A percentile compares a stretch with the other conserved stretches of the same genome.
These are phyloP conservation scores for Nephotettix cincticeps DNA, from an alignment of 1,140 invertebrate genomes.

Conservation along the genomic window DNA sequence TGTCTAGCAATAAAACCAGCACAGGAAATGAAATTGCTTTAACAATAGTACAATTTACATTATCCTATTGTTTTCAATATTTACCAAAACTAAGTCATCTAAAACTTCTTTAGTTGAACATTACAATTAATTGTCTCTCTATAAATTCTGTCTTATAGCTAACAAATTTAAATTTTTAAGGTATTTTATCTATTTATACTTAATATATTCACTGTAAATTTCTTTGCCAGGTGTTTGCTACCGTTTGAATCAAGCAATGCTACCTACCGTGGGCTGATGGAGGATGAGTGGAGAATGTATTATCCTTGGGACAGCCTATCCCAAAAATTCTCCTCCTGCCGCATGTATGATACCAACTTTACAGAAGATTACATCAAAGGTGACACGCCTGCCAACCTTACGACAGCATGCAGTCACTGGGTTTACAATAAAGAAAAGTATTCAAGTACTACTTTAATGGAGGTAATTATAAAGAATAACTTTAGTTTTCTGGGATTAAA, in stretches of 20 bases:
- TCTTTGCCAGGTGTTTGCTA: slow-evolving; percentile 55
- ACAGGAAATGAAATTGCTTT: too few species aligned
- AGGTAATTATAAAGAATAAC: too few species aligned
- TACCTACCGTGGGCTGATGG: slow-evolving; percentile 48
- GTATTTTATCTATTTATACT: too few species aligned
- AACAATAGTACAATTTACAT: too few species aligned
- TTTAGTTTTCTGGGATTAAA: too few species aligned
- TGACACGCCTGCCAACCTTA: slow-evolving; percentile 39
- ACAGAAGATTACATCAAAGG: slow-evolving; percentile 42
- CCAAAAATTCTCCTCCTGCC: slow-evolving; percentile 53
- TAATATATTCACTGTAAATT: slow-evolving; percentile 36
- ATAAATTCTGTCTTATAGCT: too few species aligned
- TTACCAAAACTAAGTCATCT: too few species aligned
- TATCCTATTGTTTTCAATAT: too few species aligned
- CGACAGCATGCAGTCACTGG: slow-evolving; percentile 53
- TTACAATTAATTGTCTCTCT: too few species aligned
- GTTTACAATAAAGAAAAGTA: slow-evolving; percentile 61
- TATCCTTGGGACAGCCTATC: slow-evolving; percentile 55
- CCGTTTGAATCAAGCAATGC: slow-evolving; percentile 57
- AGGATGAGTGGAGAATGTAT: slow-evolving; percentile 34
- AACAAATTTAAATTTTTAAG: too few species aligned
- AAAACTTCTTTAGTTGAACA: too few species aligned
- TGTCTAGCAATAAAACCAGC: too few species aligned
- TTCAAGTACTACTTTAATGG: slow-evolving; percentile 61
- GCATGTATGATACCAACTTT: slow-evolving; percentile 48